A percentile compares a stretch with the other conserved stretches of the same genome.
Evolutionary conservation across 2,888 invertebrate genomes (phyloP).

Genomic region (Drosophila anceps): DNA sequence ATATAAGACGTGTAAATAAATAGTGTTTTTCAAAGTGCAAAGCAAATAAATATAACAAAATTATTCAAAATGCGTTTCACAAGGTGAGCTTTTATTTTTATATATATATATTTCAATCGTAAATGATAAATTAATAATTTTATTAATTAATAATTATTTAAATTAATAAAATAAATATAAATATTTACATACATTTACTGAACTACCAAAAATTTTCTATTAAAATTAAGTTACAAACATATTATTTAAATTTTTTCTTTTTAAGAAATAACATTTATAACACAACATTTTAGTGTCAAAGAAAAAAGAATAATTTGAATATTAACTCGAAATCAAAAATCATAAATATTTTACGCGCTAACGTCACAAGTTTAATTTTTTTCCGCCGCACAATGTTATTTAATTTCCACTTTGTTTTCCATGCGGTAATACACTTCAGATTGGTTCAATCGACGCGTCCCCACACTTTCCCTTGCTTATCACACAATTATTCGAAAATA

Average conservation of each 20-base stretch:
- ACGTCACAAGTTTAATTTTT: not conserved
- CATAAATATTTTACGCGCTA: not conserved
- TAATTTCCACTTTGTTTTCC: constrained; percentile 8
- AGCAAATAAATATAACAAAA: not conserved
- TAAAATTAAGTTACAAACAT: not conserved
- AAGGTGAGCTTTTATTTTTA: constrained; percentile 60
- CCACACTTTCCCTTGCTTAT: constrained; percentile 69
- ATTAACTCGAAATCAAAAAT: not conserved
- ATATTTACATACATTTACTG: not conserved
- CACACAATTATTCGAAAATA: constrained; percentile 62
- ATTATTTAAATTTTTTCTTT: too few species aligned
- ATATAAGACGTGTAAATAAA: not conserved
- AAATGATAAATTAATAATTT: not conserved
- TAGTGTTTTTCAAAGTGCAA: constrained; percentile 3
- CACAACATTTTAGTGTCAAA: not conserved
- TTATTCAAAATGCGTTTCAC: constrained; percentile 72
- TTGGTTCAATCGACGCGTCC: constrained; percentile 33
- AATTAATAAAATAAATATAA: too few species aligned
- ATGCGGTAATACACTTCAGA: constrained; percentile 24
- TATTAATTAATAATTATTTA: not conserved
- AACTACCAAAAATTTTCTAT: not conserved
- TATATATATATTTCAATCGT: not conserved
- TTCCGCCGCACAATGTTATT: not conserved
- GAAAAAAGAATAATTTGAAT: not conserved
- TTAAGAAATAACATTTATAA: not conserved